Evolutionary conservation across 2,888 invertebrate genomes (phyloP).

Genomic region (Drosophila eohydei): DNA sequence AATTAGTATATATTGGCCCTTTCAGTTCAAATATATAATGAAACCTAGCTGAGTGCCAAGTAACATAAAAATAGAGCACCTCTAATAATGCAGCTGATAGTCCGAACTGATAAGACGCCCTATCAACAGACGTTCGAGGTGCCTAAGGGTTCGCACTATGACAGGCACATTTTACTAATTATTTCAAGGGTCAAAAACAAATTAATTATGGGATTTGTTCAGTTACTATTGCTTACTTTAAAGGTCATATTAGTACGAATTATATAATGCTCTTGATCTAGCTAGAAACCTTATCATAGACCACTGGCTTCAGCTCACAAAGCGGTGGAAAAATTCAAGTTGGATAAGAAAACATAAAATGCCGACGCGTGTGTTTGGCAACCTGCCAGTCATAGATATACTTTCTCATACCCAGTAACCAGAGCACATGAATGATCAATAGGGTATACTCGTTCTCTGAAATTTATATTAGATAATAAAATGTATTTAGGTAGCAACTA

Average conservation of each 20-base stretch:
- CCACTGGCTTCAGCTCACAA: no score
- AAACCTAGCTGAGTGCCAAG: neutral
- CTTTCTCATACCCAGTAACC: neutral
- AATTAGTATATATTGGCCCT: no score
- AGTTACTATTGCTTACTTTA: no score
- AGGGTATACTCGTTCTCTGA: neutral
- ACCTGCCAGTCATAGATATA: neutral
- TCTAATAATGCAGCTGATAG: conserved; percentile 3
- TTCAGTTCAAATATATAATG: no score
- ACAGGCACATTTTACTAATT: neutral
- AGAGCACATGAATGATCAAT: no score
- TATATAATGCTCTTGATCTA: no score
- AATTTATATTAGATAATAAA: no score
- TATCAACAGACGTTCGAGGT: conserved; percentile 6
- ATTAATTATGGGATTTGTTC: neutral
- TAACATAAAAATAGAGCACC: conserved; percentile 3
- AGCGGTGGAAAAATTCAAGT: neutral
- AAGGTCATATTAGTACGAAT: neutral
- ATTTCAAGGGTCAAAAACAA: neutral
- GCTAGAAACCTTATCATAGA: no score
- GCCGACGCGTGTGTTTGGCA: neutral
- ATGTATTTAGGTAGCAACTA: no score
- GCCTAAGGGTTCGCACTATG: neutral
- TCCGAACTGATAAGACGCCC: conserved; percentile 4
- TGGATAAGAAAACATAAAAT: neutral